Evolutionary conservation across 2,888 invertebrate species (phyloP).

Genomic region (Rhorus exstirpatorius): DNA sequence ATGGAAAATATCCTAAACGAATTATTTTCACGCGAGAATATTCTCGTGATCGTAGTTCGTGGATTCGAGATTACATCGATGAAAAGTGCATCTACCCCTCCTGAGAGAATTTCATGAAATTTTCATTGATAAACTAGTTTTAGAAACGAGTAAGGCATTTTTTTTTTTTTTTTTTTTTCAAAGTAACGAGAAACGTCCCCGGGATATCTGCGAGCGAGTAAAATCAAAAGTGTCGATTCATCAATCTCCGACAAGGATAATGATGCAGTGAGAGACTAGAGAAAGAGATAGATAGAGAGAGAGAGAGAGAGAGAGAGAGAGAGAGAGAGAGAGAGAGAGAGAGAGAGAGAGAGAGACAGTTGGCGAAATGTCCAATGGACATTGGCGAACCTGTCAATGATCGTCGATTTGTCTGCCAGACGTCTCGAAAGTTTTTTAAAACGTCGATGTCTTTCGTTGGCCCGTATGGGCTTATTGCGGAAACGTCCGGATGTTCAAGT

Average conservation of each 20-base stretch:
- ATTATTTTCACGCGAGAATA: no score
- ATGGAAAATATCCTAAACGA: no score
- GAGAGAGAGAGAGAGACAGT: background rate
- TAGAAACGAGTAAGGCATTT: no score
- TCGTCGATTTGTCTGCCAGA: conserved; percentile 8
- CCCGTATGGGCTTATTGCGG: background rate
- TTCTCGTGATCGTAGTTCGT: no score
- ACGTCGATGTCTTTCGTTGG: conserved; percentile 2
- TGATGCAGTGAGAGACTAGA: background rate
- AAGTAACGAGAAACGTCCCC: no score
- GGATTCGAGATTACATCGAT: no score
- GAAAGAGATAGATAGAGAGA: no score
- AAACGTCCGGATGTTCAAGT: conserved; percentile 10
- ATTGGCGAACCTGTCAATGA: conserved; percentile 25
- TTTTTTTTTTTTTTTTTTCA: no score
- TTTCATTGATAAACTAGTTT: background rate
- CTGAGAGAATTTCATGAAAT: background rate
- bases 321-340: no score
- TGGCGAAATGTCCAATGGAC: conserved; percentile 16
- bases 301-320: no score
- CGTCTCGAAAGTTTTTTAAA: conserved; percentile 39
- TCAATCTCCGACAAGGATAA: background rate
- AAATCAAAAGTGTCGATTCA: background rate
- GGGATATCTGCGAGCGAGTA: no score
- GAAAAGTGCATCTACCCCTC: background rate